These are phyloP conservation scores for Drosophila algonquin DNA, from an alignment of 2,888 invertebrate genomes.

Conservation along the genomic window DNA sequence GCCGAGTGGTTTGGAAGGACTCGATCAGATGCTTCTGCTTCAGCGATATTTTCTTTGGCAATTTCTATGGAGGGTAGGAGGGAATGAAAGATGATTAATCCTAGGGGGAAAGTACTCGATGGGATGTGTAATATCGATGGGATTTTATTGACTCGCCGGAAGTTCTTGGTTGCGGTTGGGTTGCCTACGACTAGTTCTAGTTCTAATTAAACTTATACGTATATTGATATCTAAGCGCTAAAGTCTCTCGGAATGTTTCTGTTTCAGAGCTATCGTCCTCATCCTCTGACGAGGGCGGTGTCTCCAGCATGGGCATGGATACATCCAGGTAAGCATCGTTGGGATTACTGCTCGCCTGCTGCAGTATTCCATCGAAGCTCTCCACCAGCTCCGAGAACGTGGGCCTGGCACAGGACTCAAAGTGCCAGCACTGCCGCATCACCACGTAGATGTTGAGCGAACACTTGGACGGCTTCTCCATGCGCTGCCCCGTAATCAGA, in stretches of 20 bases:
- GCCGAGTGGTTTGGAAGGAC: constrained; percentile 89
- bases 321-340: constrained; percentile 96
- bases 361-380: constrained; percentile 91
- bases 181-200: constrained; percentile 26
- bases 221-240: constrained; percentile 78
- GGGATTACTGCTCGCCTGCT: constrained; percentile 85
- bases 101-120: constrained; percentile 12
- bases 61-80: constrained; percentile 67
- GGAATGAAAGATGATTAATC: constrained; percentile 23
- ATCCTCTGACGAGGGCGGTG: constrained; percentile 93
- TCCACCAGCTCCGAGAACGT: constrained; percentile 95
- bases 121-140: constrained; percentile 19
- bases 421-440: constrained; percentile 99
- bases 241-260: constrained; percentile 76
- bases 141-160: constrained; percentile 49
- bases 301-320: constrained; percentile 92
- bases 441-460: constrained; percentile 97
- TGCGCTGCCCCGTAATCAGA: constrained; percentile 94
- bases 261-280: constrained; percentile 77
- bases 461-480: constrained; percentile 98
- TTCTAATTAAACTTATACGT: constrained; percentile 81
- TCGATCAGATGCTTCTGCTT: constrained; percentile 87
- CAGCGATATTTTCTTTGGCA: constrained; percentile 83
- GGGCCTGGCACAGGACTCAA: constrained; percentile 94
- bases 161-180: constrained; percentile 39